Conservation (phyloP, 2,888 invertebrate genomes). For the Calameuta pallipes region DNA sequence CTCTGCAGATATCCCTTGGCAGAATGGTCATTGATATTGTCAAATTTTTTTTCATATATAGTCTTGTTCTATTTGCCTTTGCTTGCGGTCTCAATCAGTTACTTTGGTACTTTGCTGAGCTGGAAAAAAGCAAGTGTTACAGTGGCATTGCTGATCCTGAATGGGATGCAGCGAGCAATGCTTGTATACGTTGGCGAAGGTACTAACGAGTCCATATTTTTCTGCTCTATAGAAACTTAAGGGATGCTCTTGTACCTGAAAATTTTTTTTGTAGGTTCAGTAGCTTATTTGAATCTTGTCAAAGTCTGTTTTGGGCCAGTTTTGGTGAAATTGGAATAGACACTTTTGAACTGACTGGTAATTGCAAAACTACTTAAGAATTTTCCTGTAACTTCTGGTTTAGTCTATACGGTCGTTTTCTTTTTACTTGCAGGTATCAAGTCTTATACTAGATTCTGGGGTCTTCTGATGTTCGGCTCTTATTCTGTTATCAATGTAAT, state of each 20-base stretch:
- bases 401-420: not conserved
- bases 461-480: slow-evolving; percentile 94
- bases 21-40: slow-evolving; percentile 91
- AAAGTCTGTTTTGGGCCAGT: slow-evolving; percentile 96
- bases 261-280: slow-evolving; percentile 44
- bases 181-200: slow-evolving; percentile 88
- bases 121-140: slow-evolving; percentile 86
- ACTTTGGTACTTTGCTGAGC: slow-evolving; percentile 92
- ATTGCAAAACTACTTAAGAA: not conserved
- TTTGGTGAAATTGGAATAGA: slow-evolving; percentile 92
- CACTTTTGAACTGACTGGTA: slow-evolving; percentile 84
- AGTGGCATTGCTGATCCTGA: slow-evolving; percentile 77
- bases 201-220: slow-evolving; percentile 61
- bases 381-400: not conserved
- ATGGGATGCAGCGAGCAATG: slow-evolving; percentile 80
- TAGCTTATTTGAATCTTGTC: slow-evolving; percentile 94
- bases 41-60: slow-evolving; percentile 92
- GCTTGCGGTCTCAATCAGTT: slow-evolving; percentile 93
- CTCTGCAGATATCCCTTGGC: slow-evolving; percentile 91
- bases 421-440: slow-evolving; percentile 72
- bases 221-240: not conserved
- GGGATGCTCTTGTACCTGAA: not conserved
- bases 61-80: slow-evolving; percentile 89
- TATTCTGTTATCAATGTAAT: slow-evolving; percentile 96
- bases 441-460: slow-evolving; percentile 93